Conservation (phyloP, 2,113 vertebrate species). For the Oreochromis tanganicae region DNA sequence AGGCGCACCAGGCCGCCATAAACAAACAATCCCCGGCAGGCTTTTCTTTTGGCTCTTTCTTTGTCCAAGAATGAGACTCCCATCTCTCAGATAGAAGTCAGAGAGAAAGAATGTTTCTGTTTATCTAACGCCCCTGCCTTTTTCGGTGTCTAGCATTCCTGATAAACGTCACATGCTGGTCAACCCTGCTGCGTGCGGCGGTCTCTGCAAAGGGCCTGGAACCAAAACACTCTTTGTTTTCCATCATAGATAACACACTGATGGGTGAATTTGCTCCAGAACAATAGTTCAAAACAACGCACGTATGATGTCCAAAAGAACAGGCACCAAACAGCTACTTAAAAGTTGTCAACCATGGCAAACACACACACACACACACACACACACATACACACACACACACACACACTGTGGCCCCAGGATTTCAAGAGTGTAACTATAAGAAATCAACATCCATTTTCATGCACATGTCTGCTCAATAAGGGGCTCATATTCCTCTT, state of each 20-base stretch:
- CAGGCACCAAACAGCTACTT: neutral
- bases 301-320: neutral
- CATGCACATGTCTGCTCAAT: neutral
- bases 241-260: neutral
- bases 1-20: neutral
- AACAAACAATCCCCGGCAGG: neutral
- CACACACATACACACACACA: neutral
- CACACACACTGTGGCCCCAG: neutral
- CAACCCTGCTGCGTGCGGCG: neutral
- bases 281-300: neutral
- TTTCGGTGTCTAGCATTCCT: conserved; percentile 14
- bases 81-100: conserved; percentile 14
- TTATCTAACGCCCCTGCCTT: conserved; percentile 30
- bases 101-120: conserved; percentile 53
- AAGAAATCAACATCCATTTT: neutral
- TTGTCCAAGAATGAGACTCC: neutral
- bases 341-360: neutral
- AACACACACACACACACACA: neutral
- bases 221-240: conserved; percentile 17
- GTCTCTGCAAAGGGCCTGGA: neutral
- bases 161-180: conserved; percentile 31
- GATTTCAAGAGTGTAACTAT: neutral
- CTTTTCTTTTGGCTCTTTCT: neutral
- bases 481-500: neutral
- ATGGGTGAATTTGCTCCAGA: neutral